Percentiles rank a stretch among this genome's conserved stretches.
Conservation (phyloP, 92 coral and sea anemone genomes). For the Hydrozoanthus gracilis region DNA sequence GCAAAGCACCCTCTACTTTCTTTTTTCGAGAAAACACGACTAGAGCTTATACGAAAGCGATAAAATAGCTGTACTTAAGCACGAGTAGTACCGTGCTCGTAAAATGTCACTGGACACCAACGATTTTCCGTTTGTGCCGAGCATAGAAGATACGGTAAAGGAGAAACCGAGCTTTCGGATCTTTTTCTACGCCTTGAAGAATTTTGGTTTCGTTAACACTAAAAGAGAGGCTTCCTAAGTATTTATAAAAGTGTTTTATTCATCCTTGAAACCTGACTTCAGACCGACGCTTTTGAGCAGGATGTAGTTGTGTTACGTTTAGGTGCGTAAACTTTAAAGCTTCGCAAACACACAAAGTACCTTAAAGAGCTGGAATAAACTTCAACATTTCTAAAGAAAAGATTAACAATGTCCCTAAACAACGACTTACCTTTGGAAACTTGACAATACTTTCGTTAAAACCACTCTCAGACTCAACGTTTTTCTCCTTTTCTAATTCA, state of each 20-base stretch:
- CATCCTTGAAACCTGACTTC: background rate
- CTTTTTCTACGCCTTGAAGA: background rate
- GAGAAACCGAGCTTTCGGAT: no score
- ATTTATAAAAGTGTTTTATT: background rate
- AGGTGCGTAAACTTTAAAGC: conserved; percentile 34
- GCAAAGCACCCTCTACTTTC: background rate
- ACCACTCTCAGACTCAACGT: conserved; percentile 36
- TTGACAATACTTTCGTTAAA: conserved; percentile 24
- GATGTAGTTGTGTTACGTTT: conserved; percentile 47
- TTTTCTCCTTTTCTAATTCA: conserved; percentile 77
- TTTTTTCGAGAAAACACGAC: background rate
- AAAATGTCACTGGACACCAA: background rate
- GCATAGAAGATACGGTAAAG: background rate
- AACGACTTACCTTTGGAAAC: conserved; percentile 27
- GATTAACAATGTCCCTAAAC: background rate
- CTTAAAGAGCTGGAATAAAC: background rate
- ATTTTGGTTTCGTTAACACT: background rate
- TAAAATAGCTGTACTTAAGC: conserved; percentile 1
- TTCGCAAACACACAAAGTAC: conserved; percentile 1
- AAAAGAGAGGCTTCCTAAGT: background rate
- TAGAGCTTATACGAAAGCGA: conserved; percentile 2
- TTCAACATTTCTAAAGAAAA: background rate
- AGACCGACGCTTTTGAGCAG: conserved; percentile 46
- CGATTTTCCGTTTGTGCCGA: background rate
- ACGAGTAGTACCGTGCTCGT: background rate